Conservation (phyloP, 1,140 invertebrate species). For the Papilio dardanus region DNA sequence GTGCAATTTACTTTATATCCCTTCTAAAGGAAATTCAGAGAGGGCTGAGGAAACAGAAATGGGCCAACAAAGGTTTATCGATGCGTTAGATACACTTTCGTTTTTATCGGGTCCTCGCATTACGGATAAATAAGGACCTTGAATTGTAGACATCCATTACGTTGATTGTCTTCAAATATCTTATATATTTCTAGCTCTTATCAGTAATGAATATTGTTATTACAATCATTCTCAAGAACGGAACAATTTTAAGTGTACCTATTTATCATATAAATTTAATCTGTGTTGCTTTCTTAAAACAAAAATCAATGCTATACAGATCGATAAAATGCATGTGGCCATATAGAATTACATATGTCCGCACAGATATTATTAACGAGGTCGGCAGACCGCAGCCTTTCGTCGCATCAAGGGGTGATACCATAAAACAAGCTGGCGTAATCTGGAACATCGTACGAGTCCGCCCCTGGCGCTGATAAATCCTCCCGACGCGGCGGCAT, state of each 20-base stretch:
- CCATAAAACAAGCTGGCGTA: slow-evolving; percentile 50
- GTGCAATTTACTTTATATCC: slow-evolving; percentile 60
- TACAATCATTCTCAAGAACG: no score
- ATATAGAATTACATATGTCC: slow-evolving; percentile 25
- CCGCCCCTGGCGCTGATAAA: slow-evolving; percentile 34
- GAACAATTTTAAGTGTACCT: no score
- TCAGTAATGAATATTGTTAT: no score
- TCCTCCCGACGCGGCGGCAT: slow-evolving; percentile 24
- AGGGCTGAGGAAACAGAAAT: slow-evolving; percentile 48
- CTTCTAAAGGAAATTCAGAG: slow-evolving; percentile 47
- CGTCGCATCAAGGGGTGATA: slow-evolving; percentile 44
- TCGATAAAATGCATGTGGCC: neutral
- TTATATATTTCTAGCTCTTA: no score
- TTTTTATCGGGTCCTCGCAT: slow-evolving; percentile 50
- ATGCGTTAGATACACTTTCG: slow-evolving; percentile 44
- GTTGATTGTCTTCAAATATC: slow-evolving; percentile 33
- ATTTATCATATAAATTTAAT: no score
- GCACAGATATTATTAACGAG: slow-evolving; percentile 30
- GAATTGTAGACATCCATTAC: slow-evolving; percentile 45
- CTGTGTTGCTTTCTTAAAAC: neutral
- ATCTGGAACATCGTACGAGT: slow-evolving; percentile 45
- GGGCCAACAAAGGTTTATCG: slow-evolving; percentile 58
- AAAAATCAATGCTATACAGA: neutral
- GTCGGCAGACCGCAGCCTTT: slow-evolving; percentile 32
- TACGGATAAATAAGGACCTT: slow-evolving; percentile 45